These are phyloP conservation scores for Pan paniscus DNA, from an alignment of 2,113 vertebrate genomes.

Conservation along the genomic window DNA sequence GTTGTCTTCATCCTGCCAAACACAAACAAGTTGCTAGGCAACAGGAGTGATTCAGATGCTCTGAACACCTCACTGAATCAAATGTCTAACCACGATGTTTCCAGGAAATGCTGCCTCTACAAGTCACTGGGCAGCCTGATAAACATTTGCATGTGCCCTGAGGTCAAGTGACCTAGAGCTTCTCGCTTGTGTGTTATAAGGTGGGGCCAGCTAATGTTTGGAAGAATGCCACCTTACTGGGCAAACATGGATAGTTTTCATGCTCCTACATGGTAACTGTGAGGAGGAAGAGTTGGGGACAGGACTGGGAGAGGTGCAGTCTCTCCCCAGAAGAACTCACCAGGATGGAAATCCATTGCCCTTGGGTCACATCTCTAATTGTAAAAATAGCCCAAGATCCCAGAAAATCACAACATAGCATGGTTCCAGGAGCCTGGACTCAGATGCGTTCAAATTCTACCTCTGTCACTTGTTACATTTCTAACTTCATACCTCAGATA, in stretches of 20 bases:
- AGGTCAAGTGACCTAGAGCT: background rate
- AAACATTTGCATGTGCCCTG: background rate
- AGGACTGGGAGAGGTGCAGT: background rate
- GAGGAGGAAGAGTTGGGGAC: background rate
- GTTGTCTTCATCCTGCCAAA: background rate
- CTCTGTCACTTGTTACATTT: background rate
- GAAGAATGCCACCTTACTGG: background rate
- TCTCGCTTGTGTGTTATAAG: background rate
- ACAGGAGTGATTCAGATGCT: slow-evolving; percentile 18
- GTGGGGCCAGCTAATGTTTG: background rate
- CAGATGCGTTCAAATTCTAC: background rate
- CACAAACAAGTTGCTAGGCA: slow-evolving; percentile 56
- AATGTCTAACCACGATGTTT: slow-evolving; percentile 12
- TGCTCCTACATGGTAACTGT: background rate
- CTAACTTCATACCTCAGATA: background rate
- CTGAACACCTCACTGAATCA: background rate
- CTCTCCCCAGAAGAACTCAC: background rate
- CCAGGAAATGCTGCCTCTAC: slow-evolving; percentile 63
- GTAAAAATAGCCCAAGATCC: background rate
- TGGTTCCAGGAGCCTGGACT: background rate
- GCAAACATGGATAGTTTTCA: background rate
- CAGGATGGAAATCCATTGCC: background rate
- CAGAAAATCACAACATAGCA: background rate
- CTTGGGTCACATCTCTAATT: background rate
- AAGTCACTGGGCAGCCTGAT: background rate